Conservation (phyloP, 2,888 invertebrate species). For the Standfussiana lucernea region DNA sequence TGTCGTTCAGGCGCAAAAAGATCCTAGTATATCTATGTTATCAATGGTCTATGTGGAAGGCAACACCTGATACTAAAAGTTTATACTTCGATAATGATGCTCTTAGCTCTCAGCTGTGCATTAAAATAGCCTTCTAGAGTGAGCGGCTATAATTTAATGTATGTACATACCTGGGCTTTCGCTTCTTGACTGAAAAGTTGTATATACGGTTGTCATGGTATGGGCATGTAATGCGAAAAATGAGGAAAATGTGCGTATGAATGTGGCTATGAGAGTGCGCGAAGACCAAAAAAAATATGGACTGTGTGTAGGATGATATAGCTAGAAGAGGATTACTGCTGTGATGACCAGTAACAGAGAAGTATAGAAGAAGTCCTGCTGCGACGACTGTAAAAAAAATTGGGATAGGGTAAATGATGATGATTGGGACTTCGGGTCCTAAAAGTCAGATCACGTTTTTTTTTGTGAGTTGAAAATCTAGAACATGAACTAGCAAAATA, state of each 20-base stretch:
- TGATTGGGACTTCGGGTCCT: neutral
- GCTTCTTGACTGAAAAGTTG: neutral
- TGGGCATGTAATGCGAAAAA: neutral
- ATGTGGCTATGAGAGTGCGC: neutral
- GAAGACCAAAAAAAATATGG: neutral
- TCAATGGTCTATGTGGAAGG: neutral
- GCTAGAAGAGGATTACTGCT: neutral
- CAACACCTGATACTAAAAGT: conserved; percentile 12
- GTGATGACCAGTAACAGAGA: neutral
- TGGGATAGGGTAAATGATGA: neutral
- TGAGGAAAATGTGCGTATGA: neutral
- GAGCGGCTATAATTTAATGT: neutral
- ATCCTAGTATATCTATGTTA: neutral
- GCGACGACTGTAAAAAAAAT: neutral
- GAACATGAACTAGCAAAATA: neutral
- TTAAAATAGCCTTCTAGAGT: neutral
- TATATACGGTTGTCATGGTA: neutral
- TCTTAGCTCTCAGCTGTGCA: neutral
- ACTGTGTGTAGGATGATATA: neutral
- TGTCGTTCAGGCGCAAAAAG: no score
- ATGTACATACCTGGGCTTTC: neutral
- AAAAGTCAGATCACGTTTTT: neutral
- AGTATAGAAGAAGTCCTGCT: no score
- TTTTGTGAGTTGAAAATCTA: neutral
- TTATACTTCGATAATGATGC: neutral